Evolutionary conservation across 2,113 vertebrate genomes (phyloP).

Genomic region (Sciurus niger): DNA sequence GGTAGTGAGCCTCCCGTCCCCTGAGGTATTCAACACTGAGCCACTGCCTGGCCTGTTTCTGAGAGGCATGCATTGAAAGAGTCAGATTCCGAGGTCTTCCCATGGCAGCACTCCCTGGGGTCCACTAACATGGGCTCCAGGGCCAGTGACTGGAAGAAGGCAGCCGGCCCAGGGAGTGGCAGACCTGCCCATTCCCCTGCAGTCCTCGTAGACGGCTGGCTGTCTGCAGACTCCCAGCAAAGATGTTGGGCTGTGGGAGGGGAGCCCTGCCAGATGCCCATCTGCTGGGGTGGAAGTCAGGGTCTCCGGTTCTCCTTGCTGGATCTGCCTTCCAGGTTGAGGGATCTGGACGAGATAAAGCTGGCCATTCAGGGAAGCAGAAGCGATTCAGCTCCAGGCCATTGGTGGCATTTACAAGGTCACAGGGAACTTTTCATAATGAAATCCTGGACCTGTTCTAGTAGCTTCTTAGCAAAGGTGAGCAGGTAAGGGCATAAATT

Average conservation of each 20-base stretch:
- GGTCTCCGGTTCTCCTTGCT: no score
- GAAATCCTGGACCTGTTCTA: neutral
- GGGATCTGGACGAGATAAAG: neutral
- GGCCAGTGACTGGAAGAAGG: neutral
- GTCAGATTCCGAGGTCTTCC: neutral
- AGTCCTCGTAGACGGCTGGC: neutral
- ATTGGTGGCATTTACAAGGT: neutral
- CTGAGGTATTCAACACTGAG: neutral
- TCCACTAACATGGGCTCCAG: neutral
- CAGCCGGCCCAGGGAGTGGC: neutral
- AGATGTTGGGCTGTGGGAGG: neutral
- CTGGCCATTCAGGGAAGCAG: neutral
- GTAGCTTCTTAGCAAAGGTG: neutral
- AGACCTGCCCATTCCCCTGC: neutral
- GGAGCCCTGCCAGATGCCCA: neutral
- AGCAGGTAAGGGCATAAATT: neutral
- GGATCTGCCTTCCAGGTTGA: no score
- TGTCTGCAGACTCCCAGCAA: neutral
- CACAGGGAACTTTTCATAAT: neutral
- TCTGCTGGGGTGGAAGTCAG: neutral
- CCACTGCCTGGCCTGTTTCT: neutral
- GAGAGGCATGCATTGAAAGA: neutral
- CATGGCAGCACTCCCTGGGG: neutral
- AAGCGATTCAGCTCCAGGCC: neutral
- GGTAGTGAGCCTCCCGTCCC: neutral